Evolutionary conservation across 2,113 vertebrate genomes (phyloP), one percentile per base, ranked within the genome.

Genomic region (Bagarius yarrelli): DNA sequence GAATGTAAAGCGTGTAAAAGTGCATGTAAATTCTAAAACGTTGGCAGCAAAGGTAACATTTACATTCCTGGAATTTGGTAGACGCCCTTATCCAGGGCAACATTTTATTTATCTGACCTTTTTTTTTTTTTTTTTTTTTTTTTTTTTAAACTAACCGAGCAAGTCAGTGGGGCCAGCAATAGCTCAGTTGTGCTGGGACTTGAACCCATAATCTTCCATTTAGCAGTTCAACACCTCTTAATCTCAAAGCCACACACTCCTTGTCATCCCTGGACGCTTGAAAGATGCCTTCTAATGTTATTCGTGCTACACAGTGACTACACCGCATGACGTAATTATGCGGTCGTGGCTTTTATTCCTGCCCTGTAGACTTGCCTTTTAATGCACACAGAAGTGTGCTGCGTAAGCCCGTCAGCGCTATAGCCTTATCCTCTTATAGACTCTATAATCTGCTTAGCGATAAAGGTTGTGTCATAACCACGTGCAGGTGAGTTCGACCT

Each of bases 331-430:
- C 18, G 40, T 56, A 19, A 67, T 25, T 14, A 47, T 47, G 44
- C 44, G 57, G 34, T 69, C 32, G 34, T n/a, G 15, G 30, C 25
- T 72, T 72, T 67, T 84, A 53, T 44, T 84, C 59, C 55, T 32
- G 1, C 25, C 1, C 5, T 66, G 40, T 19, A 36, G 36, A 78
- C 61, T 25, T 57, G 50, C 57, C 30, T 47, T 40, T 80, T 13
- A 1, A 34, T 8, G 56, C 34, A 50, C n/a, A 64, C 47, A 19
- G 8, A 70, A 55, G 63, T 14, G 30, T 74, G 36, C 52, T 61
- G 64, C 5, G 64, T 76, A 67, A 80, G 23, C 23, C 57, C 70
- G 55, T 76, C 21, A 27, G 27, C 47, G 5, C 57, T 69, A 18
- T 44, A 61, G 36, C 5, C 55, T 72, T 72, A 72, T 52, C 78